These are phyloP conservation scores for Caenorhabditis sp. DNA, from an alignment of 2,888 invertebrate species.

Conservation along the genomic window DNA sequence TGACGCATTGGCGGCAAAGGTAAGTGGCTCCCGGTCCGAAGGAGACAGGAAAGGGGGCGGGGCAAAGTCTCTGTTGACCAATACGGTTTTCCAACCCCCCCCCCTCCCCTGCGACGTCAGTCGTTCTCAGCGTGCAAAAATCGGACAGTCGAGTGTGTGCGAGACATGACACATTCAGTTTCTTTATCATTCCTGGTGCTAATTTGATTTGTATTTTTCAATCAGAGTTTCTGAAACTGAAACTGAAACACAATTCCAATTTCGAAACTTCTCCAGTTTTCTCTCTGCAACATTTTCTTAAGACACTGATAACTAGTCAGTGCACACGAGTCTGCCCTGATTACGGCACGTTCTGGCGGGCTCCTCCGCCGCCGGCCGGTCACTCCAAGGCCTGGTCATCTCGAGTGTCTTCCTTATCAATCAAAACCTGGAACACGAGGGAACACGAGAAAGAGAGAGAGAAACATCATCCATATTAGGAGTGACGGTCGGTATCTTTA, in stretches of 20 bases:
- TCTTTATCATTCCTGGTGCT: conserved; percentile 9
- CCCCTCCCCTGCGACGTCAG: conserved; percentile 31
- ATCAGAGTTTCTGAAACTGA: no score
- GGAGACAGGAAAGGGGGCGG: conserved; percentile 15
- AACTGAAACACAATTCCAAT: conserved; percentile 1
- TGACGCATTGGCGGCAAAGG: conserved; percentile 25
- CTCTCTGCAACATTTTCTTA: background rate
- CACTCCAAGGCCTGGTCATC: no score
- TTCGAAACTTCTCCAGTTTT: conserved; percentile 4
- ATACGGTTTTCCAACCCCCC: conserved; percentile 35
- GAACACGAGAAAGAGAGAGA: conserved; percentile 19
- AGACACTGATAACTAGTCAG: conserved; percentile 3
- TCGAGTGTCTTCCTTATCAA: conserved; percentile 37
- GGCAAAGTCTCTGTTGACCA: conserved; percentile 37
- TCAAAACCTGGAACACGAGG: conserved; percentile 29
- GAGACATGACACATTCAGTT: conserved; percentile 40
- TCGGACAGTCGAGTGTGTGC: conserved; percentile 28
- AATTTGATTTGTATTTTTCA: no score
- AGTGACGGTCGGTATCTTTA: background rate
- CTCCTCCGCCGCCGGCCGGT: no score
- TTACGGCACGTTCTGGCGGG: conserved; percentile 49
- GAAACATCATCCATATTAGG: background rate
- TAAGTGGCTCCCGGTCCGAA: conserved; percentile 15
- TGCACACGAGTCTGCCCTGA: conserved; percentile 10
- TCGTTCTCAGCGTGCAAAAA: conserved; percentile 33